phyloP scores from a whole-genome alignment of 2,797 vertebrate genomes.

The Mormyrus hasselquistii region DNA sequence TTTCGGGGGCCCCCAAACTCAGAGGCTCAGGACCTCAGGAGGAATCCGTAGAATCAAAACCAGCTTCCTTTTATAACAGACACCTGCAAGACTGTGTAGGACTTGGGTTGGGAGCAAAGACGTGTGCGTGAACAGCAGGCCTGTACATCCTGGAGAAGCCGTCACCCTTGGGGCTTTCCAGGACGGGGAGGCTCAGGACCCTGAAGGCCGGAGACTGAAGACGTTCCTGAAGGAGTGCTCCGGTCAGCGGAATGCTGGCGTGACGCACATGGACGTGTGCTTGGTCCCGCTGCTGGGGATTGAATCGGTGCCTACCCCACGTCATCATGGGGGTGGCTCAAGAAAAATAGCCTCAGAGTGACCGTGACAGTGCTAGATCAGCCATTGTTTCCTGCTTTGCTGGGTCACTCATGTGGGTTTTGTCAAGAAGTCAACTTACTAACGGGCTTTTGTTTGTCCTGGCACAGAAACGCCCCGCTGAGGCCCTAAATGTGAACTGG shows the following conservation, averaged over 20 bases:
- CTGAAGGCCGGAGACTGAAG: neutral
- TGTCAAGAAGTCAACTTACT: conserved; percentile 43
- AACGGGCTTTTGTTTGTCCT: conserved; percentile 58
- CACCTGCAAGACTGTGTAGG: neutral
- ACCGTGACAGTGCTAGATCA: conserved; percentile 55
- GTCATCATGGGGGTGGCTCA: conserved; percentile 23
- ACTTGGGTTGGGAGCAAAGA: neutral
- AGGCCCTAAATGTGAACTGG: conserved; percentile 52
- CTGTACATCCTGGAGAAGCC: neutral
- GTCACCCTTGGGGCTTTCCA: neutral
- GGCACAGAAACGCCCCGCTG: conserved; percentile 48
- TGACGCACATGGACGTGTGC: neutral
- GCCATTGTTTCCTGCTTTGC: conserved; percentile 37
- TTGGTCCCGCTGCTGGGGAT: neutral
- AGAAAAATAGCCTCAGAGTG: neutral
- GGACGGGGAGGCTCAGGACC: neutral
- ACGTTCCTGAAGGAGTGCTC: neutral
- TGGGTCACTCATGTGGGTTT: conserved; percentile 26
- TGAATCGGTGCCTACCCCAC: neutral
- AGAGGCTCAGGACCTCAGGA: neutral
- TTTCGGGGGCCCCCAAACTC: neutral
- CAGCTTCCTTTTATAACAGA: neutral
- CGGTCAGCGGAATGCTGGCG: neutral
- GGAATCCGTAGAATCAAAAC: neutral
- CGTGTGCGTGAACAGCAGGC: neutral